Evolutionary conservation across 2,113 vertebrate species (phyloP).

Genomic region (Gopherus flavomarginatus): DNA sequence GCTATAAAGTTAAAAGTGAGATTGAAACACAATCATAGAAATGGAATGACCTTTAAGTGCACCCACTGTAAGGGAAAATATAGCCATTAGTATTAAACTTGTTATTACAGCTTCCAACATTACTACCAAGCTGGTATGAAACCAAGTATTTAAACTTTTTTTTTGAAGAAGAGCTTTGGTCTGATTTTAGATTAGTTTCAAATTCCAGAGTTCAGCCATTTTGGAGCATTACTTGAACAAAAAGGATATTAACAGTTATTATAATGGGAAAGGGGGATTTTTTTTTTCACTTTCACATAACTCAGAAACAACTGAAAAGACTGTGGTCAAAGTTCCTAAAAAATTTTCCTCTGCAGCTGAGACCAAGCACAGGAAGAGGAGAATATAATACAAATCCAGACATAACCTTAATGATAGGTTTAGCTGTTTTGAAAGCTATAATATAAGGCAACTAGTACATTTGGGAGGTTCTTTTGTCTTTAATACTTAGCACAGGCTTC

Average conservation of each 20-base stretch:
- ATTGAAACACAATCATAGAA: background rate
- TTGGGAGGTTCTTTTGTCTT: constrained; percentile 39
- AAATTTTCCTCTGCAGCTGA: constrained; percentile 36
- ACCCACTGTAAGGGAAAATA: background rate
- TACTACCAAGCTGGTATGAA: background rate
- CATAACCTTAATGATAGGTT: constrained; percentile 64
- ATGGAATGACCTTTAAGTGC: background rate
- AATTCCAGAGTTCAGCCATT: background rate
- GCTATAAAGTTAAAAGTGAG: background rate
- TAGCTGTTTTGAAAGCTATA: constrained; percentile 62
- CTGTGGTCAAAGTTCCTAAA: constrained; percentile 49
- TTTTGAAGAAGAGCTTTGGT: background rate
- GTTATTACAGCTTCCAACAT: background rate
- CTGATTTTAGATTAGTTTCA: background rate
- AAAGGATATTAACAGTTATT: background rate
- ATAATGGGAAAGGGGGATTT: background rate
- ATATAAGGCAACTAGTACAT: constrained; percentile 52
- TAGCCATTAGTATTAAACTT: background rate
- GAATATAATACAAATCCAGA: constrained; percentile 67
- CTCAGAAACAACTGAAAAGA: background rate
- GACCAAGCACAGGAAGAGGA: constrained; percentile 55
- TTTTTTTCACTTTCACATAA: background rate
- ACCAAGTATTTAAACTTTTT: background rate
- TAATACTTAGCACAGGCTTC: constrained; percentile 26
- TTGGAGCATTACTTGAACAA: background rate